phyloP scores from a whole-genome alignment of 2,888 invertebrate species.

The Dynastes hyllus region DNA sequence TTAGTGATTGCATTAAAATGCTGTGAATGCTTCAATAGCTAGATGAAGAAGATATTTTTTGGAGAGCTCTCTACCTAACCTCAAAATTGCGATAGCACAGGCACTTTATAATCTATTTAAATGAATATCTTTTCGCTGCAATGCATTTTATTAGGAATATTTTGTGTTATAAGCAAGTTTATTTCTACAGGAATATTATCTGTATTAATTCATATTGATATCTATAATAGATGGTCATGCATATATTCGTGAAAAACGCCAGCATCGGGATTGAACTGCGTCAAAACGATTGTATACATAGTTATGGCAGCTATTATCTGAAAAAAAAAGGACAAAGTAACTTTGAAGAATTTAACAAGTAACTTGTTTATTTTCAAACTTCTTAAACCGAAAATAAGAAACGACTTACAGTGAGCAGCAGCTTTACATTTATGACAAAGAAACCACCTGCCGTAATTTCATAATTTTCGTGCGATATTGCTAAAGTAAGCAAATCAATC shows the following conservation, averaged over 20 bases:
- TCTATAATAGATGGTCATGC: neutral
- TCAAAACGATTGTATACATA: slow-evolving; percentile 6
- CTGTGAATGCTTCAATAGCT: no score
- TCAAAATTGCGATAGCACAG: no score
- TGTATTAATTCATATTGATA: neutral
- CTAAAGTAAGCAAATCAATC: slow-evolving; percentile 23
- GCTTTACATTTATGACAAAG: slow-evolving; percentile 13
- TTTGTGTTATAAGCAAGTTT: no score
- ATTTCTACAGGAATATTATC: no score
- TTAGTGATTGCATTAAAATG: no score
- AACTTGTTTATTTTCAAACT: neutral
- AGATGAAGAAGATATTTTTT: no score
- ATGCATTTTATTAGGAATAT: no score
- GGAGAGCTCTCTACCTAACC: no score
- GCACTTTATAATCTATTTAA: no score
- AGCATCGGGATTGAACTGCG: slow-evolving; percentile 20
- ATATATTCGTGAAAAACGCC: slow-evolving; percentile 7
- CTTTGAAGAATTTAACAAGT: neutral
- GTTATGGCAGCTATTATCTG: slow-evolving; percentile 24
- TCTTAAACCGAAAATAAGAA: neutral
- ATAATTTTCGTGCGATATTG: slow-evolving; percentile 24
- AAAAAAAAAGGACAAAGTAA: neutral
- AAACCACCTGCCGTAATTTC: slow-evolving; percentile 33
- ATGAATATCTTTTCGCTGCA: no score
- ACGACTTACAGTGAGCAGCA: slow-evolving; percentile 25